Base-by-base conservation (phyloP, 1,140 invertebrate species). In the Ceratitis capitata region DNA sequence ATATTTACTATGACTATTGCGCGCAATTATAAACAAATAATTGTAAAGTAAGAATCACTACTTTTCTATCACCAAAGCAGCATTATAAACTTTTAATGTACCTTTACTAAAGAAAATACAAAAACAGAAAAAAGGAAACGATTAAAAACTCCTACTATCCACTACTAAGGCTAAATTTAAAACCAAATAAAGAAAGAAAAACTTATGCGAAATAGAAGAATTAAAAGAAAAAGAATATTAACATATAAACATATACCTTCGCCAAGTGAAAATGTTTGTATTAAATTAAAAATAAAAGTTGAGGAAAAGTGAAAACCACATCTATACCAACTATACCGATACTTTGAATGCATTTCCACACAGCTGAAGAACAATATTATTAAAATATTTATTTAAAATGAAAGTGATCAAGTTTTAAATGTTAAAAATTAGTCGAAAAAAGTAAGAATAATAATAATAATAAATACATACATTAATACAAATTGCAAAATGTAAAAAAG, bases 31-130 rank as follows among this genome's bases (percentile, higher is more conserved):
- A 5, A 19, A 5, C 14, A 29, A 69, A 69, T 69, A 19, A 69
- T 69, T 69, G 61, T 16, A 4, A 69, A 69, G 61, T 16, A 4
- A 69, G 39, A 35, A 19, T 69, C 61, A 69, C 32, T 69, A 69
- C 61, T 69, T 69, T 69, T 69, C 61, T 69, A 69, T 69, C 61
- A 69, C 61, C 61, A 69, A 69, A 69, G 61, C 61, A 69, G 61
- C 61, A 69, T 69, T 39, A 88, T 85, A 88, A 88, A 86, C 87
- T 89, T 88, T 89, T 90, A 88, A 90, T 88, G 89, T 90, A 90
- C 89, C 89, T 90, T 88, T 88, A 87, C 89, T 88, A 87, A 85
- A 5, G n/a, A 53, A 53, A 10, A 53, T 5, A 53, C 14, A 53
- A 12, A 53, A 53, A 61, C 58, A 10, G 51, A 61, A 61, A 61